A percentile compares a stretch with the other conserved stretches of the same genome.
Conservation (phyloP, 2,113 vertebrate species). For the Chunga burmeisteri region DNA sequence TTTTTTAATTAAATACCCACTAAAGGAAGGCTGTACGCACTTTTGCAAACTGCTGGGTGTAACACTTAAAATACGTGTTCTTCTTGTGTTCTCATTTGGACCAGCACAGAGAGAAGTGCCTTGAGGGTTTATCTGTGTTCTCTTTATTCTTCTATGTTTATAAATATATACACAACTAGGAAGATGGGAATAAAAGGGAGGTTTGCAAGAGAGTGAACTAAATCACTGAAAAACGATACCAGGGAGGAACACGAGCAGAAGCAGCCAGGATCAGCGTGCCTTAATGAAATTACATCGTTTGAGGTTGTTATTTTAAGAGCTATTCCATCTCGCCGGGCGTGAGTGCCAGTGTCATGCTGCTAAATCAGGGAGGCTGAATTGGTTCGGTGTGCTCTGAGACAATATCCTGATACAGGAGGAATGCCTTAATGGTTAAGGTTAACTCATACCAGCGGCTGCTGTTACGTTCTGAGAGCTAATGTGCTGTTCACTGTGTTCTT, state of each 20-base stretch:
- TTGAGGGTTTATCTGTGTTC: background rate
- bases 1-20: background rate
- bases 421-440: background rate
- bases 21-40: background rate
- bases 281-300: slow-evolving; percentile 29
- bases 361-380: background rate
- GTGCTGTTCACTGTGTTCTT: background rate
- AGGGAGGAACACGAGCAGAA: background rate
- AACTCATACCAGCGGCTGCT: background rate
- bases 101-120: background rate
- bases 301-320: slow-evolving; percentile 1
- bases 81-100: background rate
- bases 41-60: background rate
- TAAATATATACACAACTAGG: background rate
- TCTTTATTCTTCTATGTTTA: background rate
- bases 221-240: background rate
- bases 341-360: background rate
- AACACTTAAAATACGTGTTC: background rate
- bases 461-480: background rate
- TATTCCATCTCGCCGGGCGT: background rate
- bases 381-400: background rate
- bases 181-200: background rate
- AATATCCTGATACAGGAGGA: background rate
- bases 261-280: slow-evolving; percentile 22
- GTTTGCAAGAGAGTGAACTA: background rate